Base-by-base conservation (phyloP, 2,797 vertebrate species). In the Microcaecilia unicolor region DNA sequence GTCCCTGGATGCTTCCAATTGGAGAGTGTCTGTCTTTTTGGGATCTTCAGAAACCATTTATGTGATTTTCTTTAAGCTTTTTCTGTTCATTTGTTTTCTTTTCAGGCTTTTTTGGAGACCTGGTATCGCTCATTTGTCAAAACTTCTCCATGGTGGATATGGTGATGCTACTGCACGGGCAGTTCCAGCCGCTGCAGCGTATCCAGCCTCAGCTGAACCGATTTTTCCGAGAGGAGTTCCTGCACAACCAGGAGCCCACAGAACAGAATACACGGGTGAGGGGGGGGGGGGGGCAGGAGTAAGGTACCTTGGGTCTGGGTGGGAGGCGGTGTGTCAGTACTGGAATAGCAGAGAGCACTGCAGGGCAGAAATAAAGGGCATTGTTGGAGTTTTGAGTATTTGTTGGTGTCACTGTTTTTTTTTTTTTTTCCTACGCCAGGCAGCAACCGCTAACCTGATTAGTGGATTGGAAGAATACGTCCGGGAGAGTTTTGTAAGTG, bases 131-230 rank as follows among this genome's bases (percentile, higher is more conserved):
- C 36, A 83, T 96, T 50, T 95, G 91, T 58, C 90, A 93, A 77
- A 88, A 85, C 10, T 89, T 96, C 58, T 92, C 91, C 36, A 90
- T 95, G 92, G 86, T 92, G 5, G 92, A 96, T 28, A 80, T 95
- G 78, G 91, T 96, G 32, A 80, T 93, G 81, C 73, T 95, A 44
- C 82, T 96, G 5, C 92, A 96, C 0, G 92, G 91, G 4, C 90
- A 93, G 54, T 89, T 89, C 46, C 88, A 95, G 67, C 91, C 92
- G 0, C 72, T 96, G 30, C 78, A 81, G 41, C 85, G 90, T 21
- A 89, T 96, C 42, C 91, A 92, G 69, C 89, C 91, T 2, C 87
- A 91, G 42, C 80, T 96, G 27, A 66, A 77, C 15, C 72, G 81
- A 51, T 95, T 94, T 70, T 93, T 93, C 74, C 85, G 67, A 13